Base-by-base conservation (phyloP, 2,797 vertebrate species). In the Falco cherrug region DNA sequence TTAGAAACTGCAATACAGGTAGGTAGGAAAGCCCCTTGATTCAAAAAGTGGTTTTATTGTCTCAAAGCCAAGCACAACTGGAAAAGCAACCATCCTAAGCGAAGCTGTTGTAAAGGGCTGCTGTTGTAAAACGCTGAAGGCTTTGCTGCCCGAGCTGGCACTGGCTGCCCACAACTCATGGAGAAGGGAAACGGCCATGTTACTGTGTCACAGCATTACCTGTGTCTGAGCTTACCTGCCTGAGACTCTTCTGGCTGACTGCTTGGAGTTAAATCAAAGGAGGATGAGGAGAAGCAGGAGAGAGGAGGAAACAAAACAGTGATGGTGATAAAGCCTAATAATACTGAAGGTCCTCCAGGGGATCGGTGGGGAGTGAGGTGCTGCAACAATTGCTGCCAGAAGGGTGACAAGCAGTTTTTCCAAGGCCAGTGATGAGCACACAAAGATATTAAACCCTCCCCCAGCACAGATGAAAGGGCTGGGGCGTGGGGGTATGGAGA, bases 331-430 rank as follows among this genome's bases (percentile, higher is more conserved):
- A 88, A 86, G 45, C 53, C 39, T 64, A 11, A 64, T 59, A 76
- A 63, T 63, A n/a, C 28, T 1, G 8, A 3, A 0, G 6, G 84
- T 47, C n/a, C 53, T 88, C 48, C 48, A 84, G 35, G 24, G 51
- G n/a, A 50, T 76, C 0, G 0, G 13, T 63, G 45, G 29, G 35
- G 45, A 84, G 37, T 0, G 0, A 76, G 43, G 50, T 48, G 22
- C 48, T 86, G 65, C 25, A 68, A 16, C 19, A 60, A 78, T 12
- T 13, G 16, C 45, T 86, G 82, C 64, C 43, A 33, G 43, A 53
- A 71, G 28, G 41, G 35, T 69, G 76, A 51, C 21, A 43, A 85
- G 33, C 68, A 81, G 19, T 67, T 94, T 85, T 77, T 64, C 39
- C 53, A 57, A 84, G 76, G 83, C 65, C 45, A 74, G 53, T 39